These are phyloP conservation scores for Mungos mungo DNA, from an alignment of 2,113 vertebrate species.

Conservation along the genomic window DNA sequence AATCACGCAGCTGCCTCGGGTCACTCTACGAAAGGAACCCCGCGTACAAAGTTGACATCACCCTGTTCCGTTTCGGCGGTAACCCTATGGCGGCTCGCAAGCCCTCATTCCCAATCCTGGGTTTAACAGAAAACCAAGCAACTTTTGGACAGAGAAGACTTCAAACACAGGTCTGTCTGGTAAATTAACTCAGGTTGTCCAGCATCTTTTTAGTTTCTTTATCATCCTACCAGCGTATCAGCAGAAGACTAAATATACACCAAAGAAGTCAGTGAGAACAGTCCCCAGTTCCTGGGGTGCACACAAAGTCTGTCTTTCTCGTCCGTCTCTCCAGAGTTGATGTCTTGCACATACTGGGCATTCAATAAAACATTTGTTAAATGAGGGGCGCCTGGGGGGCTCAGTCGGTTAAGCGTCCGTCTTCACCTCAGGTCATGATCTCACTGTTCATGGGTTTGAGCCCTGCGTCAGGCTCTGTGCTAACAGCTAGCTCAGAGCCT, in stretches of 20 bases:
- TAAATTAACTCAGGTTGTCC: background rate
- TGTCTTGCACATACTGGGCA: background rate
- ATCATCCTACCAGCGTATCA: background rate
- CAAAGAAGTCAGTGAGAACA: background rate
- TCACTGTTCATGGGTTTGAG: too few species aligned
- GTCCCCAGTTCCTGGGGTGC: background rate
- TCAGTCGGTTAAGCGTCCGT: too few species aligned
- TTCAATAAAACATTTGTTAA: background rate
- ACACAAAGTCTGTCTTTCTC: background rate
- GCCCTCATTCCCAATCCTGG: background rate
- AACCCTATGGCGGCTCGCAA: fast-evolving
- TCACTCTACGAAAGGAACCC: background rate
- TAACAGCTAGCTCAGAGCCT: too few species aligned
- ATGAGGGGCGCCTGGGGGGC: too few species aligned
- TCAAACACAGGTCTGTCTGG: background rate
- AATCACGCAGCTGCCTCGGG: background rate
- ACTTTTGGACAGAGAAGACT: background rate
- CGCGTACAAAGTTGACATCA: background rate
- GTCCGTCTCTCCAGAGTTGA: background rate
- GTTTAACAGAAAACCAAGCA: background rate
- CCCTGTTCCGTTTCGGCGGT: background rate
- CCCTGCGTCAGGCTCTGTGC: too few species aligned
- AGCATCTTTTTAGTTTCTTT: background rate
- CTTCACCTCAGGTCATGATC: too few species aligned
- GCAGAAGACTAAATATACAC: background rate